Evolutionary conservation across 1,140 invertebrate species (phyloP), one percentile per base, ranked within the genome.

Genomic region (Nephila pilipes): DNA sequence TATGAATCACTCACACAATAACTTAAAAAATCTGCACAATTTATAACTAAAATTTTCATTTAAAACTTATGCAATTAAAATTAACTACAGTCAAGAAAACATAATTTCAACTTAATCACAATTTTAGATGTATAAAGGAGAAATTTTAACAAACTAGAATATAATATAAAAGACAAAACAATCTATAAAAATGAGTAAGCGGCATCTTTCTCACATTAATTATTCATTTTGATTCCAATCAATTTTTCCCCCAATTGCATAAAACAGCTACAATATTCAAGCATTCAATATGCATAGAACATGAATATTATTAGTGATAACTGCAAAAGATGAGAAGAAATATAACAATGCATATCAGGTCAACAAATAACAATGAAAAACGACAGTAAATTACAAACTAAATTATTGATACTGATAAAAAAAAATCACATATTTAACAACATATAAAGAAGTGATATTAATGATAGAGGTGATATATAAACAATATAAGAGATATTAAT

Each of bases 331-430:
- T 5, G 16, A 5, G 55, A 18, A 2, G 16, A 54, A 54, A 83
- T 55, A 14, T 25, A 83, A 83, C 81, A 83, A 83, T 83, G 3
- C 20, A 75, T 83, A 83, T 83, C n/a, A 83, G n/a, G 25, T 55
- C 81, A 83, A 83, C 81, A n/a, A 83, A 55, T n/a, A 83, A 83
- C 38, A 57, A 83, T 25, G 46, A 83, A 83, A 57, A 81, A 55
- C 16, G 22, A 55, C 6, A 54, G 46, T 54, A 55, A 83, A 46
- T 55, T 54, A 36, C 25, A 80, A 80, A 81, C 18, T 4, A 54
- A 83, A 57, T 25, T 25, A 22, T 6, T 22, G 18, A 55, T 55
- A n/a, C 25, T 46, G 46, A 57, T 83, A 81, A 81, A 81, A 32
- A n/a, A 81, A 81, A 81, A 55, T 29, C 25, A 14, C 10, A n/a